These are phyloP conservation scores for Drosophila athabasca DNA, from an alignment of 1,140 invertebrate species.

Conservation along the genomic window DNA sequence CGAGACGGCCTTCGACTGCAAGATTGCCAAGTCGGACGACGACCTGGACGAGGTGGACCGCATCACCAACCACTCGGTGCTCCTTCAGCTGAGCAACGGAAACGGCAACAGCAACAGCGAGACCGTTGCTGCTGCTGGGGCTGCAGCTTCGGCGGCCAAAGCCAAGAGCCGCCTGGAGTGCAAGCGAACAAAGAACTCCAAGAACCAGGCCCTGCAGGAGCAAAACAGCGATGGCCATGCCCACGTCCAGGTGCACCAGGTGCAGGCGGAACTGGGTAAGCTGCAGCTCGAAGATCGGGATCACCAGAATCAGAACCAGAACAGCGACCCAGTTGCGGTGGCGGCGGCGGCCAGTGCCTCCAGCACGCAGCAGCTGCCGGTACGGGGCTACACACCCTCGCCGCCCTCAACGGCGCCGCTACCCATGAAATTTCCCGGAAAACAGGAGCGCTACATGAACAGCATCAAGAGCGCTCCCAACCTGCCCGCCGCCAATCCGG, in stretches of 20 bases:
- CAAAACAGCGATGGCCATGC: conserved; percentile 35
- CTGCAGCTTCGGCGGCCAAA: conserved; percentile 1
- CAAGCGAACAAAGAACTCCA: conserved; percentile 78
- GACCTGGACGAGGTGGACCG: conserved; percentile 92
- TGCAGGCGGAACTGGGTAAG: conserved; percentile 85
- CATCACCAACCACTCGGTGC: conserved; percentile 90
- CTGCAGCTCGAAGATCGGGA: conserved; percentile 75
- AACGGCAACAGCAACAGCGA: conserved; percentile 67
- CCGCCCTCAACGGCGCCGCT: conserved; percentile 91
- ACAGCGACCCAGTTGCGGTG: not conserved
- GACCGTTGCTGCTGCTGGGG: too few relatives aligned
- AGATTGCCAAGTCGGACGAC: conserved; percentile 91
- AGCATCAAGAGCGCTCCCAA: conserved; percentile 91
- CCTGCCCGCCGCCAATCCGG: conserved; percentile 88
- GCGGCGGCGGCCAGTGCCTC: conserved; percentile 13
- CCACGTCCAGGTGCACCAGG: conserved; percentile 55
- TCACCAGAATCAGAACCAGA: conserved; percentile 74
- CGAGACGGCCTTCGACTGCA: conserved; percentile 95
- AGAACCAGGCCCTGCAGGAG: conserved; percentile 79
- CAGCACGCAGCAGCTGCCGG: conserved; percentile 84
- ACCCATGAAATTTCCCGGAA: conserved; percentile 89
- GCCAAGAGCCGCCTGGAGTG: conserved; percentile 71
- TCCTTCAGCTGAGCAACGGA: conserved; percentile 86
- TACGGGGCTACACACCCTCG: conserved; percentile 88
- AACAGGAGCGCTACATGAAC: conserved; percentile 87